Conservation (phyloP, 2,113 vertebrate genomes). For the Antigone vipio region DNA sequence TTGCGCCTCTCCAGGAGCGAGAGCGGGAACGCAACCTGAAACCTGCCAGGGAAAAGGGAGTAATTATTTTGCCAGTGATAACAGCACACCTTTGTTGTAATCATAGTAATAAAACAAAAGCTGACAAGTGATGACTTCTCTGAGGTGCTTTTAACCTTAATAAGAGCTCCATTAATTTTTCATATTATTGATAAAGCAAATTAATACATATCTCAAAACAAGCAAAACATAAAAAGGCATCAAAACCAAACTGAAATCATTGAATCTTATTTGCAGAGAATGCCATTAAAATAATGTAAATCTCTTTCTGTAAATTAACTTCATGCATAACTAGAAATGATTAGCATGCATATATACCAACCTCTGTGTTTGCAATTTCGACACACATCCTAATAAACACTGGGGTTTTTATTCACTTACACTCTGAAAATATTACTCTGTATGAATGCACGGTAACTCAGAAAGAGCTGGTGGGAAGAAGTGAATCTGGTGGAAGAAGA, state of each 20-base stretch:
- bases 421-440: background rate
- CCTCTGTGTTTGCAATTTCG: conserved; percentile 45
- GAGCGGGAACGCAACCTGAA: background rate
- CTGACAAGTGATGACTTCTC: conserved; percentile 18
- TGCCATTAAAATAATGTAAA: conserved; percentile 65
- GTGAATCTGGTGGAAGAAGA: background rate
- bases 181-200: conserved; percentile 67
- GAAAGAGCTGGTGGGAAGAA: background rate
- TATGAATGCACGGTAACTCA: background rate
- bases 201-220: conserved; percentile 45
- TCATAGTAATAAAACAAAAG: conserved; percentile 37
- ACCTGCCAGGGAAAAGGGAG: background rate
- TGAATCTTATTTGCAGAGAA: conserved; percentile 58
- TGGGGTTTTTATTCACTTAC: background rate
- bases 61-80: conserved; percentile 11
- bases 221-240: conserved; percentile 53
- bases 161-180: conserved; percentile 65
- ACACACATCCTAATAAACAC: conserved; percentile 31
- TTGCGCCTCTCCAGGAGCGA: background rate
- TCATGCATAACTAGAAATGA: conserved; percentile 61
- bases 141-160: conserved; percentile 62
- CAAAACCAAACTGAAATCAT: conserved; percentile 51
- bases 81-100: conserved; percentile 12
- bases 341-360: conserved; percentile 33
- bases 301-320: conserved; percentile 58